These are phyloP conservation scores for Augochlorella aurata DNA, from an alignment of 2,888 invertebrate genomes.

Conservation along the genomic window DNA sequence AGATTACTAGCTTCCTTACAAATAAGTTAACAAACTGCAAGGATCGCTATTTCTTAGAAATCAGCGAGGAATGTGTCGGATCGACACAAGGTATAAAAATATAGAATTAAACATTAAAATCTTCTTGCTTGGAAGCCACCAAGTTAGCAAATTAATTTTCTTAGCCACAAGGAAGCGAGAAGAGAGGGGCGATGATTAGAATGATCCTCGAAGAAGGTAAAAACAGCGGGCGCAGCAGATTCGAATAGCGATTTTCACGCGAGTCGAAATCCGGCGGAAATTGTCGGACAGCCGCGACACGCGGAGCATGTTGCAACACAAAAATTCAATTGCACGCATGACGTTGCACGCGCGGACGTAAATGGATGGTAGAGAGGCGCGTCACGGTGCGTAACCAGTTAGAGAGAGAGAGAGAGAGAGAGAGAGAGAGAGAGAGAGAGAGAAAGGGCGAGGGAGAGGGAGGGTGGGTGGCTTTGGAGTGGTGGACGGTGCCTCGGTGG, in stretches of 20 bases:
- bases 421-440: too few species aligned
- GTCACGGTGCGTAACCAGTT: slow-evolving; percentile 47
- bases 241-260: background rate
- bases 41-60: too few species aligned
- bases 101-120: too few species aligned
- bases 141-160: too few species aligned
- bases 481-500: background rate
- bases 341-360: slow-evolving; percentile 37
- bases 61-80: too few species aligned
- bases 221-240: background rate
- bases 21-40: too few species aligned
- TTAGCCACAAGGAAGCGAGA: too few species aligned
- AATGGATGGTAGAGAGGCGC: slow-evolving; percentile 18
- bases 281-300: background rate
- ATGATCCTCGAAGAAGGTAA: background rate
- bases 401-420: too few species aligned
- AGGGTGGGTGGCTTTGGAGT: slow-evolving; percentile 14
- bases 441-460: too few species aligned
- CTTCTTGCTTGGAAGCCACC: too few species aligned
- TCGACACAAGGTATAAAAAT: too few species aligned
- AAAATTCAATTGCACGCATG: slow-evolving; percentile 37
- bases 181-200: background rate
- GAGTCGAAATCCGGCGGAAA: background rate
- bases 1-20: too few species aligned
- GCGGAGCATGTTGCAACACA: slow-evolving; percentile 5